Base-by-base conservation (phyloP, 2,888 invertebrate genomes). In the Autographa pulchrina region DNA sequence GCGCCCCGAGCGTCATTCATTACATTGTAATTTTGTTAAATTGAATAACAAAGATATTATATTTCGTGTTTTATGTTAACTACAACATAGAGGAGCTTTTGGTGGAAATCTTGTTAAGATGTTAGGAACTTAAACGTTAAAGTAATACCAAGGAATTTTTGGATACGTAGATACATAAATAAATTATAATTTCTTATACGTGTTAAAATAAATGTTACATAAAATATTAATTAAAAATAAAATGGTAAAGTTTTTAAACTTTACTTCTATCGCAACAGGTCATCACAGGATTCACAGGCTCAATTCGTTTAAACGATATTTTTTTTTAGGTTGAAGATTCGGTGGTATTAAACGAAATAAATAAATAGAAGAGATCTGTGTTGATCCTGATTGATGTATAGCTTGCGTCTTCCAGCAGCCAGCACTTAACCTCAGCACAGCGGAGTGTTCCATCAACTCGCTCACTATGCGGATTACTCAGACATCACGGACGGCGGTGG, bases 381-480 rank as follows among this genome's bases (percentile, higher is more conserved):
- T 85, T 88, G 88, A 90, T 89, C 88, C 86, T 89, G 90, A 91
- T 89, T 88, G 89, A 91, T 89, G 89, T 83, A 85, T 85, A 81
- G 87, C 82, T 84, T 84, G 82, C 70, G 61, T 76, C 75, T 72
- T 71, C 68, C 79, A 68, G 75, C 75, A 70, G 63, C 65, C 68
- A 78, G 52, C 72, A 73, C 72, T 77, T 82, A 83, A 77, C 65
- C 74, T 78, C 72, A 72, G 20, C 62, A 14, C 14, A 32, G 63
- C 72, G 43, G 35, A 64, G 72, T 71, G 65, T 72, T 76, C 75
- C 62, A 70, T 77, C 72, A 76, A 76, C 62, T 35, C 66, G 20
- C 74, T 73, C 66, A 66, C 69, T 73, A 63, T 56, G 31, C 14
- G 56, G 73, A 70, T 72, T 70, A 77, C 75, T 69, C 62, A 41